Conservation (phyloP, 2,888 invertebrate genomes). For the Pogonocherus hispidulus region DNA sequence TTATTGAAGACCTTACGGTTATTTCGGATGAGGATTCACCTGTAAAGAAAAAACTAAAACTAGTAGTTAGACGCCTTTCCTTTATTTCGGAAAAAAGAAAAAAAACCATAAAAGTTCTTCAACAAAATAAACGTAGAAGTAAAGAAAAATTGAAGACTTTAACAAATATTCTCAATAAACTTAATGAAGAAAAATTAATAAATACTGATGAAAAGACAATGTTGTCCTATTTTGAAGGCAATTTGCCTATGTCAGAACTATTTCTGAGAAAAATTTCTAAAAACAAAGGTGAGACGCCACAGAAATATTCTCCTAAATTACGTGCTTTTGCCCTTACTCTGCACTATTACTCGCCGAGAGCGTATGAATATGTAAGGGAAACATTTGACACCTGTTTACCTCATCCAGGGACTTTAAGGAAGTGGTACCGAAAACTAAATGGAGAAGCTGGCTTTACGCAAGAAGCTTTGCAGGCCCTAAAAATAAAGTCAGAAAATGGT, state of each 20-base stretch:
- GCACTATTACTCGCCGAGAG: neutral
- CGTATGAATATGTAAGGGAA: neutral
- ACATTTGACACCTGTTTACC: neutral
- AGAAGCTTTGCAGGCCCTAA: neutral
- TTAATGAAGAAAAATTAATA: neutral
- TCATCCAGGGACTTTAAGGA: neutral
- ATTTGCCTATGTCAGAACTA: neutral
- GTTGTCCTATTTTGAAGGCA: neutral
- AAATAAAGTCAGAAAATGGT: conserved; percentile 1
- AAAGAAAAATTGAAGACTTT: neutral
- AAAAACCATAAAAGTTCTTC: neutral
- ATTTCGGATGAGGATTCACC: no score
- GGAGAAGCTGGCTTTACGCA: conserved; percentile 1
- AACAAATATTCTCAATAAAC: neutral
- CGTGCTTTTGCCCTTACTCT: neutral
- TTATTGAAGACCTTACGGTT: no score
- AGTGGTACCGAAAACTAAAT: neutral
- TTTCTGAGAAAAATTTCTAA: neutral
- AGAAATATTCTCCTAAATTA: neutral
- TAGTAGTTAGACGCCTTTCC: neutral
- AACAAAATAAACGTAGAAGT: neutral
- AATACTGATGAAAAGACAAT: neutral
- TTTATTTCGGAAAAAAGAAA: neutral
- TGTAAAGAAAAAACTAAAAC: neutral
- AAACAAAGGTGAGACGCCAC: neutral